Percentiles rank a stretch among this genome's conserved stretches.
Evolutionary conservation across 2,113 vertebrate species (phyloP).

Genomic region (Riparia riparia): DNA sequence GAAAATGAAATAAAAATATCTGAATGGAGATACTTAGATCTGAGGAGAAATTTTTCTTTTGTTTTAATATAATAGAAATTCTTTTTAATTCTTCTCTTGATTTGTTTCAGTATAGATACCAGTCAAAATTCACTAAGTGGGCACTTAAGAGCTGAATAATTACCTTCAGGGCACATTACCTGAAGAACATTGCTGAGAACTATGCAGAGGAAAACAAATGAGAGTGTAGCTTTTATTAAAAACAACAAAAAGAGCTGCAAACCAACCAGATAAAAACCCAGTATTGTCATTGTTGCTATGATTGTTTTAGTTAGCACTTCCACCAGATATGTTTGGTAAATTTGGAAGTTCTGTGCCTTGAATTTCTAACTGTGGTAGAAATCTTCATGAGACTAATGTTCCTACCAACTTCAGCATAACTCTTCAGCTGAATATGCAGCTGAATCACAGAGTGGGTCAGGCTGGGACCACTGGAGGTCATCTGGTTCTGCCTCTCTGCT

Average conservation of each 20-base stretch:
- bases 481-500: neutral
- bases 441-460: neutral
- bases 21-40: neutral
- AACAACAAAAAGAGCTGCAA: neutral
- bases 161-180: neutral
- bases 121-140: neutral
- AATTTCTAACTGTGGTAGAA: neutral
- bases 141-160: neutral
- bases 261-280: neutral
- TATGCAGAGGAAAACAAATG: neutral
- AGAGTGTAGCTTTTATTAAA: neutral
- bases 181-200: neutral
- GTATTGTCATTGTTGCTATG: neutral
- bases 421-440: neutral
- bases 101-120: neutral
- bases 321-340: neutral
- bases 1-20: constrained; percentile 1
- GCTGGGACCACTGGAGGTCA: neutral
- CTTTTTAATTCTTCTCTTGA: neutral
- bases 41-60: neutral
- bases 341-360: neutral
- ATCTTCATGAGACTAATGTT: neutral
- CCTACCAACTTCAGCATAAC: neutral
- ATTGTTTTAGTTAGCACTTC: neutral
- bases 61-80: neutral